Base-by-base conservation (phyloP, 2,113 vertebrate species). In the Phalacrocorax aristotelis region DNA sequence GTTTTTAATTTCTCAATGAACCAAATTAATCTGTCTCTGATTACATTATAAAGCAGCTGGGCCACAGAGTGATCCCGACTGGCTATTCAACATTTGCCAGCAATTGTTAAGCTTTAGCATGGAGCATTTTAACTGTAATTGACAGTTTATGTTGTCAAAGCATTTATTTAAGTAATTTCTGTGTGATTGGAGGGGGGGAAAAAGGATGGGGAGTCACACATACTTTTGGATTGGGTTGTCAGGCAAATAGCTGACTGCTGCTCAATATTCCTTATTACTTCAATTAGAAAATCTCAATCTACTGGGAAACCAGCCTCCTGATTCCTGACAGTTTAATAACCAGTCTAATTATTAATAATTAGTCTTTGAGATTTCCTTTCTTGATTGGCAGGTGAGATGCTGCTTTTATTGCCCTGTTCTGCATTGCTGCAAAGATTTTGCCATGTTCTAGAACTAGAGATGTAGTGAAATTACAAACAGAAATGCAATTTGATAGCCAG, bases 141-240 rank as follows among this genome's bases (percentile, higher is more conserved):
- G 60, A 64, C 30, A 83, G 11, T 64, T 89, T 78, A 30, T 58
- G 32, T 60, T 83, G n/a, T 74, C 49, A 74, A 85, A 86, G 22
- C 27, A 78, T 64, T 91, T 94, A 69, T 82, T 86, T 78, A 86
- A 86, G 13, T 64, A 69, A 38, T 34, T 91, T 85, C 23, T 83
- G 3, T 64, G 76, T 62, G 30, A 57, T 13, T 48, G 44, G 23
- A n/a, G 9, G 11, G 5, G 49, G 4, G 44, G 55, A 57, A 78
- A 32, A 15, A 8, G 36, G 1, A 27, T 0, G 1, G 6, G 10
- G 38, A 36, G 10, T 64, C 16, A 74, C 7, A 26, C 7, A 54
- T 68, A 22, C 6, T 68, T 77, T 83, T 64, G n/a, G 44, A 69
- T 19, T 32, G 11, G 7, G 44, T 86, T 82, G 27, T 74, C 38